These are phyloP conservation scores for Chrysomela aeneicollis DNA, from an alignment of 2,888 invertebrate species.

Conservation along the genomic window DNA sequence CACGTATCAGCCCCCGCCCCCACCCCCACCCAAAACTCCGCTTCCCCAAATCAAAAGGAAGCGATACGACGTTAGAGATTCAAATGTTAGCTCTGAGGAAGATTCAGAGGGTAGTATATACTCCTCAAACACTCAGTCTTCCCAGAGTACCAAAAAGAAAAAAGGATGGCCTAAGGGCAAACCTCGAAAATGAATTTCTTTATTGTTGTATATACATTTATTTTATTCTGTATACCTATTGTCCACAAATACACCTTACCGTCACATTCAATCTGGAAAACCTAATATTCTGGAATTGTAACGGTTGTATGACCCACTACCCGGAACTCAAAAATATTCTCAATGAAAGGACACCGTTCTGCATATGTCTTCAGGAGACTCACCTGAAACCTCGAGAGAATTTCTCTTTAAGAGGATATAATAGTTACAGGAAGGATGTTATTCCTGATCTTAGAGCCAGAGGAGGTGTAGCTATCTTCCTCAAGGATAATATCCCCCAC, in stretches of 20 bases:
- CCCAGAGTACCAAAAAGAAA: slow-evolving; percentile 2
- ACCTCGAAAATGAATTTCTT: not conserved
- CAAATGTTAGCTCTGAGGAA: not conserved
- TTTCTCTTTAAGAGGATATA: slow-evolving; percentile 13
- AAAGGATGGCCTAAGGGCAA: too few relatives aligned
- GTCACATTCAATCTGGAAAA: slow-evolving; percentile 1
- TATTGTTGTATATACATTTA: not conserved
- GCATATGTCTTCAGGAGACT: slow-evolving; percentile 9
- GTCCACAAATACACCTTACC: not conserved
- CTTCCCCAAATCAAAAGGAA: not conserved
- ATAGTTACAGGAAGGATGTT: slow-evolving; percentile 4
- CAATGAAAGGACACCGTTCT: not conserved
- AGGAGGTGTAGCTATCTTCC: not conserved
- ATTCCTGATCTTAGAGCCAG: not conserved
- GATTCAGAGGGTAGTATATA: not conserved
- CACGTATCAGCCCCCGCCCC: not conserved
- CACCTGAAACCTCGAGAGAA: slow-evolving; percentile 15
- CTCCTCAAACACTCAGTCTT: not conserved
- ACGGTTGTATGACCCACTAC: too few relatives aligned
- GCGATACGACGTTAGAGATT: not conserved
- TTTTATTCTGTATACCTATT: not conserved
- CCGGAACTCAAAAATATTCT: slow-evolving; percentile 3
- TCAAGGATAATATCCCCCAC: not conserved
- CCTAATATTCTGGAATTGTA: too few relatives aligned
- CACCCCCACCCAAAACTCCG: not conserved